phyloP scores from a whole-genome alignment of 2,797 vertebrate genomes.

The Enteromius argenteus region DNA sequence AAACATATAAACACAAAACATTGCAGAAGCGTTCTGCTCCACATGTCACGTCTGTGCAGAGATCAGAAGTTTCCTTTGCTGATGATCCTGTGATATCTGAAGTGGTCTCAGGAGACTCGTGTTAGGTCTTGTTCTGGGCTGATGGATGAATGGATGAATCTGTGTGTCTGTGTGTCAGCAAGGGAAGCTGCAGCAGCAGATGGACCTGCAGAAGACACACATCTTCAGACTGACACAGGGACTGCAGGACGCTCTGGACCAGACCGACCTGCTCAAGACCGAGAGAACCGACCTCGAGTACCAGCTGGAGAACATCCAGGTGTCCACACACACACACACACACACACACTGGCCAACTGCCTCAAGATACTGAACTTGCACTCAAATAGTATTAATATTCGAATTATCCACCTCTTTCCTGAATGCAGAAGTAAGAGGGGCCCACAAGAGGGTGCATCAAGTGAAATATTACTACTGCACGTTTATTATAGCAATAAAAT shows the following conservation, averaged over 20 bases:
- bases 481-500: too few relatives aligned
- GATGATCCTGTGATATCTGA: not conserved
- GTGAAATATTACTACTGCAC: too few relatives aligned
- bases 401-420: too few relatives aligned
- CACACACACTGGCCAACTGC: not conserved
- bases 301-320: slow-evolving; percentile 86
- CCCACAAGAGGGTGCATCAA: too few relatives aligned
- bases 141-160: not conserved
- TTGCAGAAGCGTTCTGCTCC: not conserved
- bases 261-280: slow-evolving; percentile 96
- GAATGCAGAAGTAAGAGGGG: too few relatives aligned
- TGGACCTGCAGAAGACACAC: slow-evolving; percentile 98
- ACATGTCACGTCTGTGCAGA: too few relatives aligned
- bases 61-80: not conserved
- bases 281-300: slow-evolving; percentile 96
- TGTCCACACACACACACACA: slow-evolving; percentile 48
- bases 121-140: not conserved
- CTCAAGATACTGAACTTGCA: not conserved
- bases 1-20: not conserved
- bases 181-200: slow-evolving; percentile 97
- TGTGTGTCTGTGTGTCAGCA: slow-evolving; percentile 78
- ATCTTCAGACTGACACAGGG: slow-evolving; percentile 98
- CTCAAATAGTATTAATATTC: not conserved
- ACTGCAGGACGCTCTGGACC: slow-evolving; percentile 94
- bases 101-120: not conserved